A percentile compares a stretch with the other conserved stretches of the same genome.
Evolutionary conservation across 2,113 vertebrate species (phyloP).

Genomic region (Gallinago media): DNA sequence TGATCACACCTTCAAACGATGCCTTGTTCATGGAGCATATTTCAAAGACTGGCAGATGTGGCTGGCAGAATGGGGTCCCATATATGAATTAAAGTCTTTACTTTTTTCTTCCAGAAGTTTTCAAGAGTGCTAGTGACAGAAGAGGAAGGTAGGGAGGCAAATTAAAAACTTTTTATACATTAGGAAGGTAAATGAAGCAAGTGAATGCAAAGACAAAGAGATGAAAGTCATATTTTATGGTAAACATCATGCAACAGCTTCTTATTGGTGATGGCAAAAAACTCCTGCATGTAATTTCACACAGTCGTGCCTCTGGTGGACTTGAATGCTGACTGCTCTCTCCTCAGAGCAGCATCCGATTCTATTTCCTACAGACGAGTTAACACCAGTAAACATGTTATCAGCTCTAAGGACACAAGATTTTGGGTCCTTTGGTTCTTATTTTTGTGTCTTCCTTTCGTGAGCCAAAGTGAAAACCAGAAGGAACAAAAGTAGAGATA

Average conservation of each 20-base stretch:
- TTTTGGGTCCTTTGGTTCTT: background rate
- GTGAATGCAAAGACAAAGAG: constrained; percentile 72
- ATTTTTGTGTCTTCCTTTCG: background rate
- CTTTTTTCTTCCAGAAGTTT: constrained; percentile 68
- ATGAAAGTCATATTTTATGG: constrained; percentile 75
- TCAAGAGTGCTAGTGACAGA: constrained; percentile 63
- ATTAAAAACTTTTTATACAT: constrained; percentile 70
- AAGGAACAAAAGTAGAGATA: background rate
- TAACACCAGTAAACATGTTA: background rate
- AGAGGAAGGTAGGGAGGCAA: constrained; percentile 44
- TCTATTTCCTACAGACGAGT: background rate
- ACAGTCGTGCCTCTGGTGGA: background rate
- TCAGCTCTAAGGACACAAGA: background rate
- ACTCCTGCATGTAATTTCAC: background rate
- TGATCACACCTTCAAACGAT: constrained; percentile 35
- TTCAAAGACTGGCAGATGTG: constrained; percentile 62
- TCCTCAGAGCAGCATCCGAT: background rate
- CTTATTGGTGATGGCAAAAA: constrained; percentile 61
- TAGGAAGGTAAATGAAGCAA: constrained; percentile 69
- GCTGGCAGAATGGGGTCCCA: constrained; percentile 69
- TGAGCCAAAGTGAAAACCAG: background rate
- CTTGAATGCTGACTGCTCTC: background rate
- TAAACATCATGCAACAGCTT: constrained; percentile 65
- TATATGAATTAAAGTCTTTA: constrained; percentile 68
- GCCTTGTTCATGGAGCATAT: constrained; percentile 48